These are phyloP conservation scores for Umimayanthus kanabou DNA, from an alignment of 92 coral and sea anemone genomes.

Conservation along the genomic window DNA sequence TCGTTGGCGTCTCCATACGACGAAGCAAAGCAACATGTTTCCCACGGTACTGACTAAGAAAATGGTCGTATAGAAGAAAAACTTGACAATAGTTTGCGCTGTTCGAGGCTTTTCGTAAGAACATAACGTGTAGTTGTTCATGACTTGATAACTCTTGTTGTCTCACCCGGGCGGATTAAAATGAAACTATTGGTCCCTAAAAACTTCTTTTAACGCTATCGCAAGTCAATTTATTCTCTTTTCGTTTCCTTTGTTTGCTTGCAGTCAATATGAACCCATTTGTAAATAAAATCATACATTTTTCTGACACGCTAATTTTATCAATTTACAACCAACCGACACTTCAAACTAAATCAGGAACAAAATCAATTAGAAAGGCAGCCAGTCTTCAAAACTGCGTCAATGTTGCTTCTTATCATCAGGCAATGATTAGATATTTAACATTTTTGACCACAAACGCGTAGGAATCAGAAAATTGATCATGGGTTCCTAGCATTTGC, in stretches of 20 bases:
- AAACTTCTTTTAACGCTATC: not conserved
- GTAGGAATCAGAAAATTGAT: not conserved
- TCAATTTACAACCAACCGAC: constrained; percentile 18
- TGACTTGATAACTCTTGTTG: not conserved
- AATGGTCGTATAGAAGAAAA: constrained; percentile 57
- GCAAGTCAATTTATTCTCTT: not conserved
- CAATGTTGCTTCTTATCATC: not conserved
- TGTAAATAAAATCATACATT: not conserved
- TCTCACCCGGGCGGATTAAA: not conserved
- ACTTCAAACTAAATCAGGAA: not conserved
- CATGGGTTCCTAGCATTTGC: not conserved
- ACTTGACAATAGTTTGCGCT: constrained; percentile 56
- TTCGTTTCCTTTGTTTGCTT: not conserved
- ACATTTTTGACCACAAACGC: not conserved
- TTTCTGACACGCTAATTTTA: not conserved
- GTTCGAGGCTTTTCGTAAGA: constrained; percentile 21
- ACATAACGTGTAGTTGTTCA: constrained; percentile 7
- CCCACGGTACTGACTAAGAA: constrained; percentile 68
- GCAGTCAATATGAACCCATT: not conserved
- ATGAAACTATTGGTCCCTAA: not conserved
- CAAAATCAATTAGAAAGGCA: not conserved
- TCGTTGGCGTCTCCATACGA: constrained; percentile 71
- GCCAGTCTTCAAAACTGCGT: not conserved
- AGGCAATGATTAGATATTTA: not conserved
- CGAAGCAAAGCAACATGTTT: constrained; percentile 70